Percentiles rank a stretch among this genome's conserved stretches.
Conservation (phyloP, 2,888 invertebrate genomes). For the Lepidonotus clava region DNA sequence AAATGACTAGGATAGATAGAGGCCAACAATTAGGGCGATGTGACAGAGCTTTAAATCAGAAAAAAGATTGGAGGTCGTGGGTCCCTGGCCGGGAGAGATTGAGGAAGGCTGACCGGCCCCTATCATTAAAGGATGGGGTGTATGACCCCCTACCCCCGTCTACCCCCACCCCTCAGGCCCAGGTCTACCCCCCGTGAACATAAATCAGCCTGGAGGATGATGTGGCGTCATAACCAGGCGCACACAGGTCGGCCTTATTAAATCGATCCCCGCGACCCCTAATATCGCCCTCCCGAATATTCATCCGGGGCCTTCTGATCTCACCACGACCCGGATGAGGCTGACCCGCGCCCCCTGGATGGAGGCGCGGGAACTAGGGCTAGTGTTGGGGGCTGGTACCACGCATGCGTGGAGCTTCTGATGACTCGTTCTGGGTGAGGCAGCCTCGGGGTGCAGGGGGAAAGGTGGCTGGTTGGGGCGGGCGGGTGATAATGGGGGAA, state of each 20-base stretch:
- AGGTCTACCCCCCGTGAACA: background rate
- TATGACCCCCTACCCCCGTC: background rate
- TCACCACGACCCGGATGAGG: background rate
- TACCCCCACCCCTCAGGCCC: background rate
- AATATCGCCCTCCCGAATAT: conserved; percentile 29
- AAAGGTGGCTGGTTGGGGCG: no score
- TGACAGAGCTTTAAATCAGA: background rate
- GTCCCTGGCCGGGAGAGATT: background rate
- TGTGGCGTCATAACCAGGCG: conserved; percentile 30
- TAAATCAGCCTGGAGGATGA: background rate
- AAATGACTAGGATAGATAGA: no score
- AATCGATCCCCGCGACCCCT: conserved; percentile 20
- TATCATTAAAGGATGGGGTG: background rate
- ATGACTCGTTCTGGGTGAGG: no score
- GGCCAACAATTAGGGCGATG: background rate
- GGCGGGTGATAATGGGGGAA: background rate
- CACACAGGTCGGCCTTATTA: conserved; percentile 32
- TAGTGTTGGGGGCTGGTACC: background rate
- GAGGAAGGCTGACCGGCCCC: background rate
- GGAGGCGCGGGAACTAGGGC: background rate
- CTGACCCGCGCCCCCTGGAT: background rate
- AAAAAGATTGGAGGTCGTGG: background rate
- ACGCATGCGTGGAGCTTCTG: background rate
- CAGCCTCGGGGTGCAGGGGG: no score
- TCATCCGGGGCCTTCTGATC: conserved; percentile 29